Percentiles rank a stretch among this genome's conserved stretches.
Evolutionary conservation across 2,888 invertebrate genomes (phyloP).

Genomic region (Euzetes globulus): DNA sequence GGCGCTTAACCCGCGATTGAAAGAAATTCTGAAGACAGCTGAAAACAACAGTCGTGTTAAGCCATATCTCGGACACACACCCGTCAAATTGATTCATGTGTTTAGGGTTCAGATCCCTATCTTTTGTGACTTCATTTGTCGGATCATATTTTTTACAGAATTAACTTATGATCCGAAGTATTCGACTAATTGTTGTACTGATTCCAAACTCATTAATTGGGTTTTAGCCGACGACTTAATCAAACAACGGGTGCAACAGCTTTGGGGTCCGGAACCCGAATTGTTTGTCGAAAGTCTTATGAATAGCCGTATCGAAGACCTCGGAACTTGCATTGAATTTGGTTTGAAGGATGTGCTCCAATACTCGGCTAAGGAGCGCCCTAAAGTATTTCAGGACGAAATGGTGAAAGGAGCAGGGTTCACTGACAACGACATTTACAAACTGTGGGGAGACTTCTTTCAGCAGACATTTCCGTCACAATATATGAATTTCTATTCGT

Average conservation of each 20-base stretch:
- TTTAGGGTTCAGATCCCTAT: conserved; percentile 32
- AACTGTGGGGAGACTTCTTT: conserved; percentile 55
- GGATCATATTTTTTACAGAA: conserved; percentile 28
- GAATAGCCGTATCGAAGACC: neutral
- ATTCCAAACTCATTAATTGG: conserved; percentile 21
- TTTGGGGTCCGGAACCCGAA: conserved; percentile 35
- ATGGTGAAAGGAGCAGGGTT: conserved; percentile 30
- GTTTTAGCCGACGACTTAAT: neutral
- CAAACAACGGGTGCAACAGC: neutral
- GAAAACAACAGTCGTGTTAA: neutral
- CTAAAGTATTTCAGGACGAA: conserved; percentile 33
- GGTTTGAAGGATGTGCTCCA: conserved; percentile 27
- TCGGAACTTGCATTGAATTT: conserved; percentile 31
- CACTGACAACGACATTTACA: conserved; percentile 8
- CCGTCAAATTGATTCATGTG: conserved; percentile 31
- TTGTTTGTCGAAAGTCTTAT: conserved; percentile 29
- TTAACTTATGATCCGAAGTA: conserved; percentile 24
- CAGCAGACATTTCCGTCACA: conserved; percentile 54
- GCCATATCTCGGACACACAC: neutral
- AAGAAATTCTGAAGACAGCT: too few relatives aligned
- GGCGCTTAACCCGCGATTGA: neutral
- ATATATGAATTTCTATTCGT: conserved; percentile 55
- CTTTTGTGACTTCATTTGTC: conserved; percentile 20
- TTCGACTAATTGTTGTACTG: conserved; percentile 16
- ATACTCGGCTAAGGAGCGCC: conserved; percentile 19